phyloP scores from a whole-genome alignment of 2,113 vertebrate genomes.

The Chaetura pelagica region DNA sequence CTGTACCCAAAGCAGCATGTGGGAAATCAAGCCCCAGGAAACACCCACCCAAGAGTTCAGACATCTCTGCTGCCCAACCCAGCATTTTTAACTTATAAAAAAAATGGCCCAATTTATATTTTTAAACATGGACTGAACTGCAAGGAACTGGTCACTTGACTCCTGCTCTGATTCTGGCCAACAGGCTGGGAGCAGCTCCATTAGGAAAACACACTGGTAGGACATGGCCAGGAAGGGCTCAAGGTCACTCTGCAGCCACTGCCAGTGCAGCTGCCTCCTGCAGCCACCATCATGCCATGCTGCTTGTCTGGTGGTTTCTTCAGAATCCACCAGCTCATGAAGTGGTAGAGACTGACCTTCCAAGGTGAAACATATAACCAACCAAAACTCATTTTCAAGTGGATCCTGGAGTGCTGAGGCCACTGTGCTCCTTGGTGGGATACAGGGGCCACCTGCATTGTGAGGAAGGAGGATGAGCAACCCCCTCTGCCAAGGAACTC shows the following conservation, averaged over 20 bases:
- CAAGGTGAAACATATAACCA: background rate
- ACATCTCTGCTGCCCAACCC: background rate
- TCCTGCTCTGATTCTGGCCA: background rate
- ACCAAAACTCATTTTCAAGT: background rate
- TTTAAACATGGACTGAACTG: background rate
- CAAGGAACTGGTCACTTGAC: background rate
- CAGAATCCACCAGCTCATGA: background rate
- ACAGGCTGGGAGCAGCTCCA: background rate
- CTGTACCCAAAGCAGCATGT: background rate
- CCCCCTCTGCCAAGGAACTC: background rate
- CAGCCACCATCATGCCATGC: background rate
- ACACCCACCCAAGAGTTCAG: background rate
- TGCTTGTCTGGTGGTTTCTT: background rate
- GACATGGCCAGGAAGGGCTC: background rate
- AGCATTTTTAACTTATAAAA: background rate
- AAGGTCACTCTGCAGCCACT: background rate
- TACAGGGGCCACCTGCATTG: rapidly evolving
- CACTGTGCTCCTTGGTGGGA: background rate
- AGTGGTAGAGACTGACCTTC: background rate
- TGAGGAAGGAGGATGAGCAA: background rate
- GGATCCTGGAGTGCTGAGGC: background rate
- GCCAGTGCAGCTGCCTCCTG: background rate
- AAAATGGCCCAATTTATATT: background rate
- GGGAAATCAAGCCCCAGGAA: background rate
- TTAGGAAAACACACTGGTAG: background rate